Base-by-base conservation (phyloP, 2,113 vertebrate genomes). In the Brachypodius melanocephalos region DNA sequence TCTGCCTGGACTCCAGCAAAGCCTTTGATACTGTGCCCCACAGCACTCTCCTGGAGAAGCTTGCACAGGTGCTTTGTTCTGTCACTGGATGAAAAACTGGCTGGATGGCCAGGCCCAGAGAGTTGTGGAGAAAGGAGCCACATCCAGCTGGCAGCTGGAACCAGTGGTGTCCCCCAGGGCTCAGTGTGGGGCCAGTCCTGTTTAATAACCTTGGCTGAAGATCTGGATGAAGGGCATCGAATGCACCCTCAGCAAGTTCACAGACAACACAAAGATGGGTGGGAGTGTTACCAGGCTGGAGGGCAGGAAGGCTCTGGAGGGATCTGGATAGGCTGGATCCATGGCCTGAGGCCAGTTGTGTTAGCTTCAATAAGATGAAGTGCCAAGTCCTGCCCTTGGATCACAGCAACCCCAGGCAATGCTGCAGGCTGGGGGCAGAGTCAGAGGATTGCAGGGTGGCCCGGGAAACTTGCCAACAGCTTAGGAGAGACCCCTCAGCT, bases 391-490 rank as follows among this genome's bases (percentile, higher is more conserved):
- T 61, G 38, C 5, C 38, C 26, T 31, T 31, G 46, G 32, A 26
- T 31, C 55, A 31, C 79, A 43, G 11, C 14, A 34, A 34, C 6
- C 8, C 25, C 55, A 43, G 45, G 36, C 25, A 61, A 20, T 25
- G 46, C 25, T 43, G 5, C 55, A 43, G 36, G 16, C 55, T 71
- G 8, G 10, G 4, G 32, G 10, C 38, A 62, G 46, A 71, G 13
- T 43, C 0, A 1, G 26, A 52, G 38, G 58, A 7, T 18, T 0
- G 0, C 11, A 45, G 28, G 17, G 17, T 0, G 0, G 58, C 40
- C 68, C 58, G 19, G 31, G 12, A 66, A 57, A 57, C 66, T 25
- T 57, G 13, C 13, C 69, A 66, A 19, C 24, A n/a, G 5, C 4
- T 42, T 34, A 29, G 55, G 31, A 24, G 51, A 65, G 34, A 57